Evolutionary conservation across 92 coral and sea anemone species (phyloP).

Genomic region (Palythoa grandis): DNA sequence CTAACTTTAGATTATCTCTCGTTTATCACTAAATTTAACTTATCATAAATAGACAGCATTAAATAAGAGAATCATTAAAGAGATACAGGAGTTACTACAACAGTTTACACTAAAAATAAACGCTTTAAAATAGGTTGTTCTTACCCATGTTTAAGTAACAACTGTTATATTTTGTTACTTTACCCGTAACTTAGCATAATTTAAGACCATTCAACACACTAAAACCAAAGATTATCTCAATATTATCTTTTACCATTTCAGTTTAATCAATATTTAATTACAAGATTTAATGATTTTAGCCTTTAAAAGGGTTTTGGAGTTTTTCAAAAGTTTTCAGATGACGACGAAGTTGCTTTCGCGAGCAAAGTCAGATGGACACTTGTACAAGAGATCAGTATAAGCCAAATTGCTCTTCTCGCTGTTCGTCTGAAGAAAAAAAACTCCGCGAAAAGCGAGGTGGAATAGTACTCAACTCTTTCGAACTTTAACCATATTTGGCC

Average conservation of each 20-base stretch:
- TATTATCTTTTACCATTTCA: not conserved
- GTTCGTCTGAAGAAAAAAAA: not conserved
- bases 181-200: not conserved
- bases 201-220: not conserved
- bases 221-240: not conserved
- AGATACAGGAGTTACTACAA: not conserved
- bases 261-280: not conserved
- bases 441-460: not conserved
- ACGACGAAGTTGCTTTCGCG: not conserved
- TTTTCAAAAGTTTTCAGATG: not conserved
- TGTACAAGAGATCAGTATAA: not conserved
- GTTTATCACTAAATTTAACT: not conserved
- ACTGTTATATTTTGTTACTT: no score
- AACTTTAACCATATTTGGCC: not conserved
- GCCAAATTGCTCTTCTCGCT: no score
- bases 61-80: not conserved
- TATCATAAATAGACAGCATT: no score
- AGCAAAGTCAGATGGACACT: not conserved
- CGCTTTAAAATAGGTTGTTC: not conserved
- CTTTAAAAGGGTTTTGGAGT: not conserved
- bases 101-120: not conserved
- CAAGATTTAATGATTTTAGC: not conserved
- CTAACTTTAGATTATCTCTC: not conserved
- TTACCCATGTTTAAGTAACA: not conserved
- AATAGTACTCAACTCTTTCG: not conserved